Evolutionary conservation across 2,888 invertebrate species (phyloP), one percentile per base, ranked within the genome.

Genomic region (Leptopilina myrica): DNA sequence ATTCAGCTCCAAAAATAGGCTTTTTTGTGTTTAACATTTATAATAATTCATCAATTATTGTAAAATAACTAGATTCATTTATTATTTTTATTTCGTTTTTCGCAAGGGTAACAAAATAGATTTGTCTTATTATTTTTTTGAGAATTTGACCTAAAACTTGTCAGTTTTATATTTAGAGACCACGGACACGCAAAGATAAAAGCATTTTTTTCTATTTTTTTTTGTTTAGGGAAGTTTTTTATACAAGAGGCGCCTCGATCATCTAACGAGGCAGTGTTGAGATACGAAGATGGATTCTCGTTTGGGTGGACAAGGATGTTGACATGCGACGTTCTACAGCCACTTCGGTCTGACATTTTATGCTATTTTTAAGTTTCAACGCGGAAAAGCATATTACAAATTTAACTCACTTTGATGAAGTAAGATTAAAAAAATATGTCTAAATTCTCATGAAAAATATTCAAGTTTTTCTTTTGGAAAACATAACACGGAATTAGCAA

Each of bases 231-330:
- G 69, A 26, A 69, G 49, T 69, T 69, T 53, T 69, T 73, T 73
- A 33, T 26, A 33, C 26, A 73, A 73, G 73, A 56, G 56, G 73
- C 73, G 56, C 56, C 56, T 73, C 73, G 73, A 73, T 73, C 73
- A 56, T 73, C 73, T 73, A 33, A 73, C 33, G 56, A 73, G 73
- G 56, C 56, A 33, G 73, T 33, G 73, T 73, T 73, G 73, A 73
- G 73, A 73, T 73, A 73, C 73, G 73, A 73, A 73, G 73, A 73
- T 73, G 73, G 73, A 73, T 73, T 73, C 56, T 73, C 73, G 33
- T 73, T 73, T 73, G 73, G 73, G 73, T 56, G 73, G 73, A 73
- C 73, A 73, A 73, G 73, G 49, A 53, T 73, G 73, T 73, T 73
- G 73, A 73, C 73, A 56, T n/a, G 73, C 40, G 73, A 73, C 73